phyloP scores from a whole-genome alignment of 2,113 vertebrate species.

The Podilymbus podiceps region DNA sequence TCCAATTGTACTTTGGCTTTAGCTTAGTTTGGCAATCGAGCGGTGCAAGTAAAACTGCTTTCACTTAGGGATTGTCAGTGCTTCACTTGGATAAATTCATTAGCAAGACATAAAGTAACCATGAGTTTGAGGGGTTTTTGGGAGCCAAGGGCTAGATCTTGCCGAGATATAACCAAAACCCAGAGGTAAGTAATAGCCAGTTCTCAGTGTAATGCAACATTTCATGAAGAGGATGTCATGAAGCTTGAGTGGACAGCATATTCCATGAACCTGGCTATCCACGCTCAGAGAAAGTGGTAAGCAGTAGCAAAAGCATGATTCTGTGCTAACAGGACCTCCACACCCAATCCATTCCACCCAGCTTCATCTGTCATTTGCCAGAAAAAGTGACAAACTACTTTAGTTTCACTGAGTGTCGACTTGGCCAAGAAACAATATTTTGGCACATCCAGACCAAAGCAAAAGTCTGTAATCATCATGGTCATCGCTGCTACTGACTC shows the following conservation, averaged over 20 bases:
- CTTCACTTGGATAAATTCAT: neutral
- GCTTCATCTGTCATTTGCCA: neutral
- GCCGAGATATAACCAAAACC: neutral
- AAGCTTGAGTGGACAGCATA: neutral
- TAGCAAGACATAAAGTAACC: neutral
- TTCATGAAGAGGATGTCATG: neutral
- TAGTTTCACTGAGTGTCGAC: neutral
- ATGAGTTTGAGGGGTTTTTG: neutral
- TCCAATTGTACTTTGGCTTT: neutral
- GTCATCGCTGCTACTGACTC: neutral
- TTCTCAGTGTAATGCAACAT: neutral
- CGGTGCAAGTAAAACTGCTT: neutral
- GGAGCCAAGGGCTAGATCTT: neutral
- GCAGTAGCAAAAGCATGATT: neutral
- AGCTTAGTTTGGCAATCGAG: neutral
- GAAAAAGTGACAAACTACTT: neutral
- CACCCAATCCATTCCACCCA: accelerated
- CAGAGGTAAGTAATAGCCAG: neutral
- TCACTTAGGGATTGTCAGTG: neutral
- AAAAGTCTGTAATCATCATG: neutral
- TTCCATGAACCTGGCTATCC: neutral
- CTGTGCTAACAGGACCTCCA: neutral
- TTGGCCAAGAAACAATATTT: neutral
- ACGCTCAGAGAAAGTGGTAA: neutral
- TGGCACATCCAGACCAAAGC: neutral